Evolutionary conservation across 1,140 invertebrate genomes (phyloP), one percentile per base, ranked within the genome.

Genomic region (Micrasema longulum): DNA sequence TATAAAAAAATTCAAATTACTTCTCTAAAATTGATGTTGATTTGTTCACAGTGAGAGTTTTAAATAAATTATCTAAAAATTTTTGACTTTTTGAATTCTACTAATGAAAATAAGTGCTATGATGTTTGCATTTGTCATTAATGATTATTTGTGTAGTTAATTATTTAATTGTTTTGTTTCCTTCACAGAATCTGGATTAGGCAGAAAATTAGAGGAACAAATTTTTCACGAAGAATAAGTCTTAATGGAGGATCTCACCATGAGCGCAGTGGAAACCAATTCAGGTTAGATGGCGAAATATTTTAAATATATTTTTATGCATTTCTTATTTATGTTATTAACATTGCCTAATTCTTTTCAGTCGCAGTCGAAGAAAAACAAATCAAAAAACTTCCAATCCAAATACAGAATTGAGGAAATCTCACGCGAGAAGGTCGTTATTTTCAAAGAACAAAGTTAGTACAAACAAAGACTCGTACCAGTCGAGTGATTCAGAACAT

Each of bases 401-500:
- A 38, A 36, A 35, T 38, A 11, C 14, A 7, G 35, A 35, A 18
- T 35, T 18, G 16, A 35, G 38, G n/a, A 60, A 60, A 38, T n/a
- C 55, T 5, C 35, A 60, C 18, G 14, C 23, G 11, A 50, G 16
- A 41, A 69, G 53, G 50, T 35, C 55, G 14, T 16, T 55, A 14
- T 70, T 41, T 26, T 35, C 12, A 2, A 66, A 66, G 20, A 66
- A 36, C 52, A 55, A 55, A 31, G 23, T n/a, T 23, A 55, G 16
- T 16, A 31, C 12, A 16, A 55, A 31, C 2, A 14, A 55, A 26
- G 22, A 10, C 14, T 20, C 11, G 3, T 7, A 55, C 1, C 23
- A 72, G 16, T 82, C 87, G 10, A 88, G 87, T 50, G 88, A 88
- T 26, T 87, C 87, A 0, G 86, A 84, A 6, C 77, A 84, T 20